Conservation (phyloP, 2,888 invertebrate genomes). For the Dryadula phaetusa region DNA sequence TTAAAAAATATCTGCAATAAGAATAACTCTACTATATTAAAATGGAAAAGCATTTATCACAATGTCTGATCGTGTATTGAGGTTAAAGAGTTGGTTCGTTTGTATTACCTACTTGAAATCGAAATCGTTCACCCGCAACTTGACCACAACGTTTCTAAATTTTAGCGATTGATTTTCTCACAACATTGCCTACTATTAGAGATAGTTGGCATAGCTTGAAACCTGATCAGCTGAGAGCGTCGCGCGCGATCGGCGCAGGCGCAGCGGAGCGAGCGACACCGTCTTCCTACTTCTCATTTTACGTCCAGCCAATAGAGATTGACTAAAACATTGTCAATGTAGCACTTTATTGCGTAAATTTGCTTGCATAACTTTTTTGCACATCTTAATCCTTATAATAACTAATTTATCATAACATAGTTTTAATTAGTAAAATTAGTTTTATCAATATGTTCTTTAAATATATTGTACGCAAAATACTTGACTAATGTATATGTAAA, state of each 20-base stretch:
- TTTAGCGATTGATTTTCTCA: conserved; percentile 55
- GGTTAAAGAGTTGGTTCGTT: conserved; percentile 34
- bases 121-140: conserved; percentile 45
- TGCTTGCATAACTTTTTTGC: background rate
- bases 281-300: conserved; percentile 80
- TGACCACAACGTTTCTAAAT: conserved; percentile 48
- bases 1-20: background rate
- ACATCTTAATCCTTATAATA: no score
- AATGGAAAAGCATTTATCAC: background rate
- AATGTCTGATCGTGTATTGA: conserved; percentile 9
- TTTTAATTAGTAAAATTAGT: background rate
- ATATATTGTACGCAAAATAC: no score
- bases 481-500: background rate
- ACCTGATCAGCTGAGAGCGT: conserved; percentile 75
- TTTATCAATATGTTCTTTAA: no score
- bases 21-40: background rate
- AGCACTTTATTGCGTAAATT: conserved; percentile 58
- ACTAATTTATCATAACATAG: no score
- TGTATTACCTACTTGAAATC: conserved; percentile 40
- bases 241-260: conserved; percentile 58
- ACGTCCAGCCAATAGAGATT: conserved; percentile 69
- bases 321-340: conserved; percentile 66
- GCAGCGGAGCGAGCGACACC: conserved; percentile 67
- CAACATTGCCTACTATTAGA: conserved; percentile 53
- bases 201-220: conserved; percentile 61